Evolutionary conservation across 2,888 invertebrate species (phyloP).

Genomic region (Athalia circularis): DNA sequence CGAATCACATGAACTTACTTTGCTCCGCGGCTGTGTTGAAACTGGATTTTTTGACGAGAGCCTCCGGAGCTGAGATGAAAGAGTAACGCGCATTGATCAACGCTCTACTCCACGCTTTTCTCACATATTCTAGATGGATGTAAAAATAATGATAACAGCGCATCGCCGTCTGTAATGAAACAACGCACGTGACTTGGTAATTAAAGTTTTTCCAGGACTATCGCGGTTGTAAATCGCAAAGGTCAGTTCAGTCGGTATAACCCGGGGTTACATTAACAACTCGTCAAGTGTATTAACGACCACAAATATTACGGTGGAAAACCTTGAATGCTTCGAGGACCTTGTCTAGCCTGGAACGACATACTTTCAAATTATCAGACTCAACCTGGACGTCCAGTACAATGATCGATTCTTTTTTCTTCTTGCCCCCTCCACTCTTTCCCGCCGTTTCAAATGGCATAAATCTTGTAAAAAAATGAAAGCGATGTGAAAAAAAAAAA

Average conservation of each 20-base stretch:
- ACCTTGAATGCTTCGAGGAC: conserved; percentile 9
- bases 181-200: conserved; percentile 29
- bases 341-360: conserved; percentile 30
- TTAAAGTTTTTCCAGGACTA: conserved; percentile 33
- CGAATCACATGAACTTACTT: no score
- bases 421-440: no score
- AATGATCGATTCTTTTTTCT: neutral
- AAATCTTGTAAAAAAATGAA: no score
- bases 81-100: no score
- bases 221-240: conserved; percentile 25
- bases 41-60: no score
- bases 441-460: no score
- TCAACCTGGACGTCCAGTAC: neutral
- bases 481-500: no score
- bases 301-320: neutral
- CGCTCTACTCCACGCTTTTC: no score
- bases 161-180: neutral
- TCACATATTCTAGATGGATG: no score
- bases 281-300: conserved; percentile 26
- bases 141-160: no score
- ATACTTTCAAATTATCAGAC: neutral
- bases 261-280: conserved; percentile 30
- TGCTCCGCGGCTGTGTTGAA: no score
- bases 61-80: no score
- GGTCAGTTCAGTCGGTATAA: conserved; percentile 2